Percentiles rank a stretch among this genome's conserved stretches.
Evolutionary conservation across 1,140 invertebrate genomes (phyloP).

Genomic region (Drosophila miranda): DNA sequence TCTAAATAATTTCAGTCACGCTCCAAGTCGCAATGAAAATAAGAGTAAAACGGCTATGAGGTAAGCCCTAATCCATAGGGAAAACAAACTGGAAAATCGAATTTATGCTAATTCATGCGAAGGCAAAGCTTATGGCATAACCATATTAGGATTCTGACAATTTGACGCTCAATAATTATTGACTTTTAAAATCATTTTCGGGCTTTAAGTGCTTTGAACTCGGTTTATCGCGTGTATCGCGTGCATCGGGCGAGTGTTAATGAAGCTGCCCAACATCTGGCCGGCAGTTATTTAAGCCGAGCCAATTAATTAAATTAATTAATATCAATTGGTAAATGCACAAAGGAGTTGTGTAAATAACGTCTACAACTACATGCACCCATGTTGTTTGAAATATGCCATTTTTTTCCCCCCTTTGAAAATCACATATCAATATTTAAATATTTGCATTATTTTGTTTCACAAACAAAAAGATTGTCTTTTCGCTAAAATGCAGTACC

Average conservation of each 20-base stretch:
- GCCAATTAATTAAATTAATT: constrained; percentile 64
- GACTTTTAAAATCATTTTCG: constrained; percentile 8
- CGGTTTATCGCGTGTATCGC: constrained; percentile 29
- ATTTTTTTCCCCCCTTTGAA: constrained; percentile 22
- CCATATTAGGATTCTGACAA: constrained; percentile 8
- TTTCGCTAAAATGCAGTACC: constrained; percentile 42
- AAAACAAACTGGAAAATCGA: constrained; percentile 22
- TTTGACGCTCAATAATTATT: neutral
- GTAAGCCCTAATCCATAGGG: constrained; percentile 35
- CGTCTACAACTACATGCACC: constrained; percentile 28
- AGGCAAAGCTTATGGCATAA: constrained; percentile 24
- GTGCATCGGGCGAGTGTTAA: constrained; percentile 16
- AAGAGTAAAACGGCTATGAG: constrained; percentile 32
- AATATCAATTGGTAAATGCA: constrained; percentile 64
- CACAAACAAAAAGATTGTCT: constrained; percentile 48
- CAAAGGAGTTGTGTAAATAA: constrained; percentile 53
- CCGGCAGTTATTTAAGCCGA: constrained; percentile 40
- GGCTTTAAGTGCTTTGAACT: constrained; percentile 31
- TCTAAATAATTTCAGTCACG: constrained; percentile 51
- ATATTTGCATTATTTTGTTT: constrained; percentile 59
- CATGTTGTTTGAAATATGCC: constrained; percentile 41
- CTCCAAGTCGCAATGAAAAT: constrained; percentile 38
- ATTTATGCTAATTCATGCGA: constrained; percentile 33
- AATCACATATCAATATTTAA: constrained; percentile 24
- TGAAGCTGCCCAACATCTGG: constrained; percentile 42